phyloP scores from a whole-genome alignment of 2,797 vertebrate species.

The Alfaro cultratus region DNA sequence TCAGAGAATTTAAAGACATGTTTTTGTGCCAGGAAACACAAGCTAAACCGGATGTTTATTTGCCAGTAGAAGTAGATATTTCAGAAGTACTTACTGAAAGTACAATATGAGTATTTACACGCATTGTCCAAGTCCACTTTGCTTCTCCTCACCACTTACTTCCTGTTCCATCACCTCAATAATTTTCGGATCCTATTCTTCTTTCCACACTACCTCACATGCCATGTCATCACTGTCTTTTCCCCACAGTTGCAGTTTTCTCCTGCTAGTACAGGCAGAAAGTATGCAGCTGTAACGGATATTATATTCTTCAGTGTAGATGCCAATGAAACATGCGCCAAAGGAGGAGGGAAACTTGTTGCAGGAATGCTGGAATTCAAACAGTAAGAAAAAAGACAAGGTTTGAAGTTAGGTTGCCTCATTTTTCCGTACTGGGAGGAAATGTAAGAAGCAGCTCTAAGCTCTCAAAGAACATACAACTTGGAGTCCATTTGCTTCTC shows the following conservation, averaged over 20 bases:
- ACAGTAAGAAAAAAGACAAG: conserved; percentile 30
- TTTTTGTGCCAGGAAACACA: not conserved
- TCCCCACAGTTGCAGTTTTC: not conserved
- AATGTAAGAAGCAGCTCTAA: not conserved
- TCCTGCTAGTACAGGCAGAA: conserved; percentile 19
- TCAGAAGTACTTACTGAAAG: not conserved
- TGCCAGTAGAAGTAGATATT: not conserved
- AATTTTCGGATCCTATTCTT: not conserved
- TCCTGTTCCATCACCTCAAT: conserved; percentile 17
- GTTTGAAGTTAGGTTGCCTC: conserved; percentile 16
- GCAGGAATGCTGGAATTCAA: conserved; percentile 53
- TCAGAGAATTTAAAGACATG: not conserved
- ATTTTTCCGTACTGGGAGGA: conserved; percentile 18
- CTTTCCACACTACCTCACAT: not conserved
- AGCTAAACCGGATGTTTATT: not conserved
- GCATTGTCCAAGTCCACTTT: not conserved
- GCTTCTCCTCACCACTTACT: conserved; percentile 16
- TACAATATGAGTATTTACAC: not conserved
- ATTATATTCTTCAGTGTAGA: conserved; percentile 18
- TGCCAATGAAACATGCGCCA: conserved; percentile 28
- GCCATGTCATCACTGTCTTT: conserved; percentile 2
- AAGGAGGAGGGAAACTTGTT: conserved; percentile 27
- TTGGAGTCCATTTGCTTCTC: not conserved
- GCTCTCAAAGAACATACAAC: not conserved
- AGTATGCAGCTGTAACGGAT: conserved; percentile 30